These are phyloP conservation scores for Trialeurodes vaporariorum DNA, from an alignment of 1,140 invertebrate species.

Conservation along the genomic window DNA sequence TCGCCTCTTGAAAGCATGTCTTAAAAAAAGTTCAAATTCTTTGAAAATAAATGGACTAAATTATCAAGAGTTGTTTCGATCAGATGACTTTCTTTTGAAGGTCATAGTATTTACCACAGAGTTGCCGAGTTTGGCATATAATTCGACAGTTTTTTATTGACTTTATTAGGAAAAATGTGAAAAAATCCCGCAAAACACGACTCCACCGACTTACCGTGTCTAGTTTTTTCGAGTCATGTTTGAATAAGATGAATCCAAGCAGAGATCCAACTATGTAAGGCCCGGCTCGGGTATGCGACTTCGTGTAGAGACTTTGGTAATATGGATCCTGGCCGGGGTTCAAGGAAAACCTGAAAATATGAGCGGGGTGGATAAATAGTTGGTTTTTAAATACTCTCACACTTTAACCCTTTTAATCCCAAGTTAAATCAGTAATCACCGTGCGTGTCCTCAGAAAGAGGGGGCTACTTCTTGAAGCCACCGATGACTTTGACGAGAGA, in stretches of 20 bases:
- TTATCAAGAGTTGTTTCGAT: no score
- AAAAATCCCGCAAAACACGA: neutral
- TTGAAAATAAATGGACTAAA: no score
- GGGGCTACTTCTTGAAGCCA: no score
- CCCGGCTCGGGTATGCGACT: constrained; percentile 50
- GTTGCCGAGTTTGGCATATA: neutral
- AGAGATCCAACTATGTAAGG: constrained; percentile 35
- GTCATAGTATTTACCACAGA: constrained; percentile 3
- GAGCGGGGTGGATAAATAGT: no score
- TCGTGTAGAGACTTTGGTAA: constrained; percentile 49
- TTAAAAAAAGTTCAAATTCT: no score
- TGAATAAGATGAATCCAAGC: constrained; percentile 31
- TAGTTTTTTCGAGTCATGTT: constrained; percentile 11
- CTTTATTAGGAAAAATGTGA: no score
- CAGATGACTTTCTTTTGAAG: constrained; percentile 6
- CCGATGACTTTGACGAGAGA: no score
- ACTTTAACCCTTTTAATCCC: no score
- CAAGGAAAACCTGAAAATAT: constrained; percentile 20
- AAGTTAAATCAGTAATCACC: no score
- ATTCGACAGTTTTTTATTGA: neutral
- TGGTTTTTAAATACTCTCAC: no score
- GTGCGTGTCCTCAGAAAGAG: no score
- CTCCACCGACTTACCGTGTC: constrained; percentile 7
- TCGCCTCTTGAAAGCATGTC: no score
- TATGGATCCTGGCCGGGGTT: constrained; percentile 36